A percentile compares a stretch with the other conserved stretches of the same genome.
phyloP scores from a whole-genome alignment of 2,888 invertebrate genomes.

The Eupithecia dodoneata region DNA sequence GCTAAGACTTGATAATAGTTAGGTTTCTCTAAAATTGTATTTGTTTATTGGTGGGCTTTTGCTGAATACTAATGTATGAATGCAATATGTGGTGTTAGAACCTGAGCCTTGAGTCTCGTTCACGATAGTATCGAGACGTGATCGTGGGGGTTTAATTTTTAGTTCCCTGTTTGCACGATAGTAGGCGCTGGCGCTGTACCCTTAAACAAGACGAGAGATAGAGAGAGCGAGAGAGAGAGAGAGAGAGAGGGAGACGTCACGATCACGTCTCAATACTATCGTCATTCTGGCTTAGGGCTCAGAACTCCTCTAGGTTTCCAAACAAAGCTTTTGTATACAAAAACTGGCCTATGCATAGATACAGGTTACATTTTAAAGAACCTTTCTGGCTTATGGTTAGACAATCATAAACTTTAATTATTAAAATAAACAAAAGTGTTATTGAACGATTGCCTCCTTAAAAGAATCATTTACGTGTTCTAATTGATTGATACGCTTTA shows the following conservation, averaged over 20 bases:
- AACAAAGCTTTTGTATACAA: neutral
- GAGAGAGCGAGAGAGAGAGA: too few relatives aligned
- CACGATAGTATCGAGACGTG: too few relatives aligned
- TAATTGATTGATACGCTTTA: conserved; percentile 61
- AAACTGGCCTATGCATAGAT: neutral
- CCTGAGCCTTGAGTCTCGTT: too few relatives aligned
- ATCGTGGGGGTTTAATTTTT: too few relatives aligned
- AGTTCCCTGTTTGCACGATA: too few relatives aligned
- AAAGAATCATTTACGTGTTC: conserved; percentile 23
- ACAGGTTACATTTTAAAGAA: neutral
- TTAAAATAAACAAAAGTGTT: conserved; percentile 1
- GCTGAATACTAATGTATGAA: neutral
- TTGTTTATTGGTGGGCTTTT: neutral
- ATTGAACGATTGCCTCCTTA: conserved; percentile 17
- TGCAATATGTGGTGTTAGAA: neutral
- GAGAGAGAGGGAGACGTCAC: too few relatives aligned
- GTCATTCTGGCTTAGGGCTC: too few relatives aligned
- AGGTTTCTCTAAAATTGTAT: neutral
- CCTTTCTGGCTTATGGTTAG: neutral
- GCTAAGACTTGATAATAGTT: neutral
- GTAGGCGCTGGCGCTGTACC: too few relatives aligned
- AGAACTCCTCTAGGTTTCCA: too few relatives aligned
- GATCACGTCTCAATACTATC: too few relatives aligned
- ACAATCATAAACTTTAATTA: neutral
- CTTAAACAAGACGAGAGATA: too few relatives aligned